These are phyloP conservation scores for Oenanthe melanoleuca DNA, from an alignment of 2,113 vertebrate species.

Conservation along the genomic window DNA sequence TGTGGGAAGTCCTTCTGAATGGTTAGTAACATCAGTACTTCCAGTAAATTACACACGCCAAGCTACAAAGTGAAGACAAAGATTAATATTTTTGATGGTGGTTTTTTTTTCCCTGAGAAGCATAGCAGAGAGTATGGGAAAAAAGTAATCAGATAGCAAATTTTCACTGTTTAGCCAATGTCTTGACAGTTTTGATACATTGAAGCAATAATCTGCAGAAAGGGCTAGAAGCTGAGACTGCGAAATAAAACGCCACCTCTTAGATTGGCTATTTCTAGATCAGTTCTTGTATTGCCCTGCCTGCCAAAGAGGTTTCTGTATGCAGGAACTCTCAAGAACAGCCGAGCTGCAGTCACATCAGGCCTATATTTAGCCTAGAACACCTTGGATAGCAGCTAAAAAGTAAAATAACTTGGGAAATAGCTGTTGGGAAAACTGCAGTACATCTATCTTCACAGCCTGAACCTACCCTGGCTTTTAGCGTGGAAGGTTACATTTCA, in stretches of 20 bases:
- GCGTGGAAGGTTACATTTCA: not conserved
- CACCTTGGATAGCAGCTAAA: not conserved
- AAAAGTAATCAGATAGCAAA: not conserved
- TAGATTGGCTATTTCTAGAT: not conserved
- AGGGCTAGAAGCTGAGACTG: not conserved
- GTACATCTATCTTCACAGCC: not conserved
- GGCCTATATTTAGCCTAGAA: not conserved
- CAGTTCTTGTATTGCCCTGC: not conserved
- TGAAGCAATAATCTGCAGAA: not conserved
- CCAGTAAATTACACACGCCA: not conserved
- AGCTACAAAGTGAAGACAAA: not conserved
- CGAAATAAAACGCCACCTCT: not conserved
- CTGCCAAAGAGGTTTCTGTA: not conserved
- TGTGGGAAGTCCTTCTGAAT: not conserved
- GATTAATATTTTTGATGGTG: not conserved
- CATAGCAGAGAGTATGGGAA: not conserved
- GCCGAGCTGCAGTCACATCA: not conserved
- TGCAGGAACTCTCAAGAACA: not conserved
- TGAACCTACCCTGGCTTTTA: not conserved
- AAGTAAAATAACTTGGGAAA: not conserved
- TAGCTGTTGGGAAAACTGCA: not conserved
- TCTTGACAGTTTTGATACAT: not conserved
- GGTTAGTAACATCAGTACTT: not conserved
- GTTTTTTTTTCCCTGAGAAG: not conserved
- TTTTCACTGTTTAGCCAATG: not conserved